Evolutionary conservation across 2,888 invertebrate genomes (phyloP).

Genomic region (Euspilapteryx auroguttella): DNA sequence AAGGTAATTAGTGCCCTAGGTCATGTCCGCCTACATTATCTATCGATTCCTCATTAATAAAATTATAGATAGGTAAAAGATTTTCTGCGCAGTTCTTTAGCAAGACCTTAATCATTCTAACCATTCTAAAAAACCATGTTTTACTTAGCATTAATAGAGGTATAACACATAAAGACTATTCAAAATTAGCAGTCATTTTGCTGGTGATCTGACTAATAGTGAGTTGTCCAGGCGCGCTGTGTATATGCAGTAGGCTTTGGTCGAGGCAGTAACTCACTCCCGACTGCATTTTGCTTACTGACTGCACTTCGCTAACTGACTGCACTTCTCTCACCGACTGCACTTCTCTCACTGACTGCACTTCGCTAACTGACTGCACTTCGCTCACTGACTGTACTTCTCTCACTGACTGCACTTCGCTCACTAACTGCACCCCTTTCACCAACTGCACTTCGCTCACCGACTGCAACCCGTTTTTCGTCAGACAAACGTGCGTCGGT

Average conservation of each 20-base stretch:
- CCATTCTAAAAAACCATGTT: neutral
- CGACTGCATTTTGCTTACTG: constrained; percentile 20
- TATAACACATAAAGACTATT: constrained; percentile 6
- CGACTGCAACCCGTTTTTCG: constrained; percentile 14
- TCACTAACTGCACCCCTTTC: no score
- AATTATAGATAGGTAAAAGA: no score
- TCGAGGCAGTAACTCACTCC: constrained; percentile 26
- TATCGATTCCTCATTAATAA: no score
- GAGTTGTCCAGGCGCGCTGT: constrained; percentile 22
- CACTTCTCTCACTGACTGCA: constrained; percentile 24
- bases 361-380: constrained; percentile 17
- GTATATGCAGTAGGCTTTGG: constrained; percentile 34
- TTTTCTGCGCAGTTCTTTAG: neutral
- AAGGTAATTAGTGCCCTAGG: no score
- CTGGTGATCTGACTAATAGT: constrained; percentile 38
- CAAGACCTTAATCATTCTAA: neutral
- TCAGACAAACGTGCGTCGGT: neutral
- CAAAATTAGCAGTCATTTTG: constrained; percentile 36
- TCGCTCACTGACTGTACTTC: constrained; percentile 18
- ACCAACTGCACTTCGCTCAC: neutral
- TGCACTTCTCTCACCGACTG: constrained; percentile 27
- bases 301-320: no score
- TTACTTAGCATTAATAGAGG: neutral
- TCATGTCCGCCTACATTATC: no score
- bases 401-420: constrained; percentile 14